Base-by-base conservation (phyloP, 1,140 invertebrate genomes). In the Alviniconcha marisindica region DNA sequence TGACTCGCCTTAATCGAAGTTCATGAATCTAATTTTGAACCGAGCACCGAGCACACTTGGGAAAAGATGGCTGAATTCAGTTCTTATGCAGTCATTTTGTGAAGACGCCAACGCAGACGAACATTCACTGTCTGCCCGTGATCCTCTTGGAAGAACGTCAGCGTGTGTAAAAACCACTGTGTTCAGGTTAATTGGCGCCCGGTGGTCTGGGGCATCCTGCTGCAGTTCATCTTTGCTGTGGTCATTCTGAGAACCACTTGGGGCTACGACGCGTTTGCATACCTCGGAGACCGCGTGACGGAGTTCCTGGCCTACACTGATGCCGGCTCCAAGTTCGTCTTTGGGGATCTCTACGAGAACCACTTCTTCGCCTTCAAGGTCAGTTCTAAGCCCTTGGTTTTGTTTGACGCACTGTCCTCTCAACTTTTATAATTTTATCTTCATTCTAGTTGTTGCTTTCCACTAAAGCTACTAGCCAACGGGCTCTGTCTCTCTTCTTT, bases 201-300 rank as follows among this genome's bases (percentile, higher is more conserved):
- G 18, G 91, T 93, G 4, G 84, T 89, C 15, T 96, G 95, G 90
- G 98, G 97, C 0, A 90, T 98, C 14, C 94, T 95, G 0, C 92
- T 98, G 5, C 98, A 99, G 94, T 97, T 99, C 88, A 66, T 96
- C 0, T 95, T 99, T 83, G 98, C 97, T 0, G 87, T 99, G 0
- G 84, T 98, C 1, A 97, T 97, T 78, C 96, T 99, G 73, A 94
- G 97, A 86, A 98, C 97, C 96, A 89, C 95, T 0, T 93, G 95
- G 54, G 98, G 98, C 0, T 94, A 96, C 71, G 90, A 94, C 0
- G 95, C 97, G 28, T 96, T 99, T 82, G 92, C 96, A 84, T 98
- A 97, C 90, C 90, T 98, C 54, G 96, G 97, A 1, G 93, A 96
- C 84, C 88, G 94, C 84, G 92, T 95, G 0, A 95, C 95, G 12